phyloP scores from a whole-genome alignment of 2,113 vertebrate genomes.

The Pygoscelis adeliae region DNA sequence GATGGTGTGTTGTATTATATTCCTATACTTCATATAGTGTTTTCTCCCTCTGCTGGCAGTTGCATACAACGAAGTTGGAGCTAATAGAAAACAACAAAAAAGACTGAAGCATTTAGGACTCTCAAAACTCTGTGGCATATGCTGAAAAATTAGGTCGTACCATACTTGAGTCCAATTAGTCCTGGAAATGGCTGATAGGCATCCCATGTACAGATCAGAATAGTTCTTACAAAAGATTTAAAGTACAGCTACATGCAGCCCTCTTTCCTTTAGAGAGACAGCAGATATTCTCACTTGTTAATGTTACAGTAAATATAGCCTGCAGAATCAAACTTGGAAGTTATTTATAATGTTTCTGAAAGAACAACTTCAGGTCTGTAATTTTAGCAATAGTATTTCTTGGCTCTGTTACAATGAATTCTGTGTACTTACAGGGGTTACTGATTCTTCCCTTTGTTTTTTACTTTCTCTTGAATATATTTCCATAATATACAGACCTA shows the following conservation, averaged over 20 bases:
- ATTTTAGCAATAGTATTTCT: not conserved
- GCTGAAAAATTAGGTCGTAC: conserved; percentile 20
- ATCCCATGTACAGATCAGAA: not conserved
- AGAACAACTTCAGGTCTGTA: not conserved
- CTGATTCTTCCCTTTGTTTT: not conserved
- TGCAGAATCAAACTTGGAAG: not conserved
- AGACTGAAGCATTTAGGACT: not conserved
- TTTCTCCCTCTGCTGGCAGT: conserved; percentile 78
- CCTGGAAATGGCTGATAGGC: conserved; percentile 8
- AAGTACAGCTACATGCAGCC: not conserved
- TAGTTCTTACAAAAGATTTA: not conserved
- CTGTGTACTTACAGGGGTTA: not conserved
- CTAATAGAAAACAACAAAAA: conserved; percentile 18
- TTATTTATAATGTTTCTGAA: not conserved
- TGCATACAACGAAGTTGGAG: conserved; percentile 5
- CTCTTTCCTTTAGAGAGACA: not conserved
- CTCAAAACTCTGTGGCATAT: not conserved
- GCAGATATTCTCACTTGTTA: not conserved
- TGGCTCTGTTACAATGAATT: not conserved
- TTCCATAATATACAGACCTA: not conserved
- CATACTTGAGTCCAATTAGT: conserved; percentile 30
- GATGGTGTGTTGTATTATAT: not conserved
- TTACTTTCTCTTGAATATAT: not conserved
- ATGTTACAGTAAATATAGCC: not conserved
- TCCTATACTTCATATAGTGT: conserved; percentile 34